A percentile compares a stretch with the other conserved stretches of the same genome.
These are phyloP conservation scores for Paedocypris sp. DNA, from an alignment of 2,113 vertebrate species.

Conservation along the genomic window DNA sequence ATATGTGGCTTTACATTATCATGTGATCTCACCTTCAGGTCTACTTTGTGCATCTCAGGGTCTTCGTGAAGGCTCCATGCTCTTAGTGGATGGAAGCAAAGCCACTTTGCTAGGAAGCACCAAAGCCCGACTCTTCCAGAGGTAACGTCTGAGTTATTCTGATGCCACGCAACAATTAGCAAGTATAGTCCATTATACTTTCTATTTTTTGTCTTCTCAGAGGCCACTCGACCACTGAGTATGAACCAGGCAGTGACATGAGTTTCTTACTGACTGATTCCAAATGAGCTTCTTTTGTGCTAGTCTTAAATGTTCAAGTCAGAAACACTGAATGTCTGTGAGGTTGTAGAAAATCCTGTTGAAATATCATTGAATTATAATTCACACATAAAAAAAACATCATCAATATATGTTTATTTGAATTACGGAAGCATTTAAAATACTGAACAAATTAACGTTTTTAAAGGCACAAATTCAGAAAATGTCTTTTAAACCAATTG, in stretches of 20 bases:
- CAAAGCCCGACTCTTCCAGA: constrained; percentile 67
- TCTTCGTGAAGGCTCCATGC: constrained; percentile 71
- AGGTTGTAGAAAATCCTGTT: too few species aligned
- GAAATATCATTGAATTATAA: not conserved
- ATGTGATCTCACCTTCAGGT: not conserved
- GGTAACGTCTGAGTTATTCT: constrained; percentile 48
- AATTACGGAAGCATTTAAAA: constrained; percentile 16
- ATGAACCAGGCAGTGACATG: constrained; percentile 68
- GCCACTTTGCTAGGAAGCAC: constrained; percentile 69
- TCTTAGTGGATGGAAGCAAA: constrained; percentile 74
- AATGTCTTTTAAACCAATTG: not conserved
- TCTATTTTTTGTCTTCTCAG: constrained; percentile 52
- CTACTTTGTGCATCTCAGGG: constrained; percentile 52
- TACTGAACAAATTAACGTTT: not conserved
- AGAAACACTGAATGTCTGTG: too few species aligned
- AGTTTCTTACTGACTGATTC: constrained; percentile 63
- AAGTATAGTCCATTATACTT: not conserved
- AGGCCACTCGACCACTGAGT: constrained; percentile 61
- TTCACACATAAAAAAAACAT: not conserved
- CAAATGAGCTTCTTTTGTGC: constrained; percentile 31
- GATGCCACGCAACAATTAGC: too few species aligned
- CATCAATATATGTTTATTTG: constrained; percentile 20
- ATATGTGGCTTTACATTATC: not conserved
- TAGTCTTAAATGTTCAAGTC: not conserved
- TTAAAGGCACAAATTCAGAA: not conserved